A percentile compares a stretch with the other conserved stretches of the same genome.
Evolutionary conservation across 2,797 vertebrate genomes (phyloP).

Genomic region (Gymnoscopelus braueri): DNA sequence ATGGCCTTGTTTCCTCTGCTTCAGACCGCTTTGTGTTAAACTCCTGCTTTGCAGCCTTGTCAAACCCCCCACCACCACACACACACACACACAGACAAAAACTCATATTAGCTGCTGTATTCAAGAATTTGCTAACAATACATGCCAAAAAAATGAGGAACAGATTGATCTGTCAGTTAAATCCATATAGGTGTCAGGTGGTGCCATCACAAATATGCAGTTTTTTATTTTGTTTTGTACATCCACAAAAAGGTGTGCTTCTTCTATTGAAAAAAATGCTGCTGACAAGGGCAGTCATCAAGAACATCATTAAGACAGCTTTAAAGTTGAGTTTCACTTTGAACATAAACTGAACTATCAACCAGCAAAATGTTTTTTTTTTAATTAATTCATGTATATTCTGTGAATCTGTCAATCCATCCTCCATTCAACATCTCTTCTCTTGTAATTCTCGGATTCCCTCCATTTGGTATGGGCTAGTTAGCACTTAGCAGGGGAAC

Average conservation of each 20-base stretch:
- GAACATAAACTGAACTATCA: not conserved
- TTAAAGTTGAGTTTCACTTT: slow-evolving; percentile 13
- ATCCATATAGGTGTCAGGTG: slow-evolving; percentile 29
- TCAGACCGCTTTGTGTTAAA: slow-evolving; percentile 51
- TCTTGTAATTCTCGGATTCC: too few species aligned
- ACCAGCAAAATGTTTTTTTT: not conserved
- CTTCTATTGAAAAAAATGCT: slow-evolving; percentile 13
- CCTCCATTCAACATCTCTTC: not conserved
- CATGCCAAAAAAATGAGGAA: not conserved
- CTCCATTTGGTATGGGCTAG: not conserved
- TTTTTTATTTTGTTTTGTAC: slow-evolving; percentile 32
- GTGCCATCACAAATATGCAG: slow-evolving; percentile 8
- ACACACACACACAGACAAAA: slow-evolving; percentile 13
- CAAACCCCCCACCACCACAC: slow-evolving; percentile 20
- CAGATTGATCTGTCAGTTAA: not conserved
- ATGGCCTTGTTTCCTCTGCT: slow-evolving; percentile 67
- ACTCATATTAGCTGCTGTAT: slow-evolving; percentile 1
- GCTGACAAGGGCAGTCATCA: not conserved
- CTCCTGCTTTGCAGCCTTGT: slow-evolving; percentile 52
- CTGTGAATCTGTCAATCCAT: not conserved
- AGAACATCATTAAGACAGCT: not conserved
- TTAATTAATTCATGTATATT: not conserved
- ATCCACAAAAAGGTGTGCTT: slow-evolving; percentile 7
- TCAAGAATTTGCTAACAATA: slow-evolving; percentile 20
- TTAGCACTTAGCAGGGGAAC: slow-evolving; percentile 6